Conservation (phyloP, 2,888 invertebrate genomes). For the Crioceris asparagi region DNA sequence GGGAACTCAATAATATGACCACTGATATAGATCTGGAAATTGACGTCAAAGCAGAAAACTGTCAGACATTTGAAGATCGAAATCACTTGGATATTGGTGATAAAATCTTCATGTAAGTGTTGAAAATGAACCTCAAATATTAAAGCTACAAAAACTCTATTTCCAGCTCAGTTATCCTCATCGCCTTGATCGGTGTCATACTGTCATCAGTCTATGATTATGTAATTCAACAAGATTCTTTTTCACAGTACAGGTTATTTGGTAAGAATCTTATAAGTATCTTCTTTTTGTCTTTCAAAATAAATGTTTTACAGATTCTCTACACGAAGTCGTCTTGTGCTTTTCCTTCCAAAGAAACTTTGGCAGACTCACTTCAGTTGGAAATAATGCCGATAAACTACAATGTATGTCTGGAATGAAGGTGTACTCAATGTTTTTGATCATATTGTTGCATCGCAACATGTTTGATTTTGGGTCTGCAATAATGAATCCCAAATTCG, state of each 20-base stretch:
- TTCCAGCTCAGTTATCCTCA: constrained; percentile 4
- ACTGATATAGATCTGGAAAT: constrained; percentile 13
- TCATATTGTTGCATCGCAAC: constrained; percentile 29
- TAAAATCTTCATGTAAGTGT: constrained; percentile 19
- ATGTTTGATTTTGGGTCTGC: constrained; percentile 31
- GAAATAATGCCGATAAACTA: constrained; percentile 22
- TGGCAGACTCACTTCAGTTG: constrained; percentile 22
- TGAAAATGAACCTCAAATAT: no score
- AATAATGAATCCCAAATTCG: constrained; percentile 25
- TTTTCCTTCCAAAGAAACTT: constrained; percentile 27
- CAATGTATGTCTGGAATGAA: constrained; percentile 29
- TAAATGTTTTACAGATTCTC: constrained; percentile 18
- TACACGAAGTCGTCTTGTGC: constrained; percentile 22
- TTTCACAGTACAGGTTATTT: not conserved
- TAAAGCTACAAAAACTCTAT: no score
- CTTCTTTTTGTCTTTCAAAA: no score
- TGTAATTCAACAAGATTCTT: no score
- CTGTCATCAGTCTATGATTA: no score
- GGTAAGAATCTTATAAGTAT: not conserved
- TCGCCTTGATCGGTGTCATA: constrained; percentile 2
- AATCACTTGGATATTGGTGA: constrained; percentile 10
- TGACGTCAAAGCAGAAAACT: constrained; percentile 14
- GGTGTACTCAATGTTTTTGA: constrained; percentile 28
- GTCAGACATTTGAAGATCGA: constrained; percentile 12
- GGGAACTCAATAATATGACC: constrained; percentile 12